These are phyloP conservation scores for Prietella phreatophila DNA, from an alignment of 2,113 vertebrate genomes.

Conservation along the genomic window DNA sequence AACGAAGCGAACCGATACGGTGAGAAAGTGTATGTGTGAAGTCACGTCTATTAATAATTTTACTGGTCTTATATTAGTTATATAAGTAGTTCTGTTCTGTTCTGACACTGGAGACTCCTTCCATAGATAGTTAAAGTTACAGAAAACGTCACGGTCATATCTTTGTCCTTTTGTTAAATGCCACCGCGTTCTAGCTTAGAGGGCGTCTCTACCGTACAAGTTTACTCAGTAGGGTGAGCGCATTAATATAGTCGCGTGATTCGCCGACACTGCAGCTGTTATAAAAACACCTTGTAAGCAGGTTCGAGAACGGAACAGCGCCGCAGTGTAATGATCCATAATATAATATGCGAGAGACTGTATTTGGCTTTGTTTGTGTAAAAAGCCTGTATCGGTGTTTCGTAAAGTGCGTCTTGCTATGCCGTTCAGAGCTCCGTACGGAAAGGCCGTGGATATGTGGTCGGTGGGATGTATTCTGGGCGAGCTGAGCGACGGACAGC, in stretches of 20 bases:
- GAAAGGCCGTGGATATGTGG: conserved; percentile 99
- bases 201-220: background rate
- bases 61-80: too few relatives aligned
- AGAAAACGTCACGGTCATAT: background rate
- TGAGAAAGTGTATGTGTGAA: background rate
- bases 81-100: too few relatives aligned
- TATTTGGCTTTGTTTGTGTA: background rate
- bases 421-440: conserved; percentile 86
- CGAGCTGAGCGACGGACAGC: conserved; percentile 96
- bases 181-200: background rate
- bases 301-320: background rate
- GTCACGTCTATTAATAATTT: background rate
- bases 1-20: background rate
- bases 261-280: background rate
- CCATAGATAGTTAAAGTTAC: background rate
- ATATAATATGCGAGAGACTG: background rate
- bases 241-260: background rate
- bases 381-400: background rate
- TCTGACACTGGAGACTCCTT: background rate
- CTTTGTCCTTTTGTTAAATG: background rate
- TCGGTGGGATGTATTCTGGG: conserved; percentile 98
- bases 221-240: background rate
- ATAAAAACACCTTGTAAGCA: background rate
- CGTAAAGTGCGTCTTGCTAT: background rate
- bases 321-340: background rate